Base-by-base conservation (phyloP, 2,113 vertebrate genomes). In the Ammodytes marinus region DNA sequence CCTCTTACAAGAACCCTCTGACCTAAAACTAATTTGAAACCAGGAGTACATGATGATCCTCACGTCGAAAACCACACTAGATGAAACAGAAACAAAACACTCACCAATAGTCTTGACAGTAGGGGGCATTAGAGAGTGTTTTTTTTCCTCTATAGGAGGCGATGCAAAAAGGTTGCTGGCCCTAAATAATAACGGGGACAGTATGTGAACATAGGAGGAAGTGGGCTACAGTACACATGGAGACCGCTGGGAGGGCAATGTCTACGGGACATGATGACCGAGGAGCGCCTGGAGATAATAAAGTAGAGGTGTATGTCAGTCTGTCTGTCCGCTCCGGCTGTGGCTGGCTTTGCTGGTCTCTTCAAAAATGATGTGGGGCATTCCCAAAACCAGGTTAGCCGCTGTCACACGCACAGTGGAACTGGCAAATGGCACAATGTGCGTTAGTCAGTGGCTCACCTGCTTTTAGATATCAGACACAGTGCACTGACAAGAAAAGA, bases 371-470 rank as follows among this genome's bases (percentile, higher is more conserved):
- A 46, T 37, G 54, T 78, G 88, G 74, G 94, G 93, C 90, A 87
- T 93, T 97, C 96, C 97, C 96, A 98, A 97, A 96, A 96, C 94
- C 97, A 97, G 97, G 97, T 99, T 99, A 99, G 98, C 98, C 98
- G 98, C 98, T 99, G 98, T 99, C 98, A 99, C 98, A 99, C 98
- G 98, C 98, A 99, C 98, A 99, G 98, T 99, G 98, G 97, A 95
- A 94, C 90, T 93, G 80, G 83, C 80, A 96, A 95, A 85, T 96
- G 93, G 95, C 98, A 95, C 98, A 99, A 97, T 99, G 98, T 99
- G 98, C 98, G 96, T 98, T 99, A 98, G 98, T 98, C 98, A 99
- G 98, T 97, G 98, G 98, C 98, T 99, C 95, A 98, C 97, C 97
- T 98, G 96, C 95, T 95, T 96, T 97, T 95, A 97, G 97, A 97